Percentiles rank a stretch among this genome's conserved stretches.
Conservation (phyloP, 1,140 invertebrate genomes). For the Aplysia californica region DNA sequence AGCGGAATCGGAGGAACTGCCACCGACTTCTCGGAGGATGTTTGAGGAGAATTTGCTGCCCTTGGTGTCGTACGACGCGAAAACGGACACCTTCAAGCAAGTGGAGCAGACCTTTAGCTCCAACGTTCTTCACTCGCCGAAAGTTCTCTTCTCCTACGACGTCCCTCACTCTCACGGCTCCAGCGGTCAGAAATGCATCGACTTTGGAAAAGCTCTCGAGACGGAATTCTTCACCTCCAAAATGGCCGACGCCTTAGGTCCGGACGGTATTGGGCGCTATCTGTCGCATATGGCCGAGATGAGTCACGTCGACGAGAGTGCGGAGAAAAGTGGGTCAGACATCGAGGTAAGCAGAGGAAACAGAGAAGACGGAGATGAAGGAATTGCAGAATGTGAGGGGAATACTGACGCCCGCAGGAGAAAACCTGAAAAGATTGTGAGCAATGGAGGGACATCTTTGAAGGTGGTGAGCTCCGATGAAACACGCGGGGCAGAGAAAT, state of each 20-base stretch:
- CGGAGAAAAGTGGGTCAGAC: too few species aligned
- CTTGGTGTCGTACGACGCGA: conserved; percentile 17
- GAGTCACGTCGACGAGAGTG: too few species aligned
- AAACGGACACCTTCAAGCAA: background rate
- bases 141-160: conserved; percentile 46
- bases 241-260: conserved; percentile 39
- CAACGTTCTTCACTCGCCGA: conserved; percentile 52
- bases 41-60: conserved; percentile 33
- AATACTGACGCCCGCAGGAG: too few species aligned
- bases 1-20: too few species aligned
- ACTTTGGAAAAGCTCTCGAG: conserved; percentile 26
- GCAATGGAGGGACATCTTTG: too few species aligned
- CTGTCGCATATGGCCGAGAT: background rate
- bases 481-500: too few species aligned
- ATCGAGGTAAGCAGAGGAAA: background rate
- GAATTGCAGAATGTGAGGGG: background rate
- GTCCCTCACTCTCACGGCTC: conserved; percentile 12
- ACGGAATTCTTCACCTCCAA: conserved; percentile 27
- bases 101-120: background rate
- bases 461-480: too few species aligned
- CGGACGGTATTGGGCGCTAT: conserved; percentile 8
- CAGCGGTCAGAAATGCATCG: conserved; percentile 45
- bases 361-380: background rate
- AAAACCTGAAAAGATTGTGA: too few species aligned
- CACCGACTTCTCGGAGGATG: conserved; percentile 11